Evolutionary conservation across 2,797 vertebrate species (phyloP), one percentile per base, ranked within the genome.

Genomic region (Heterohyrax brucei): DNA sequence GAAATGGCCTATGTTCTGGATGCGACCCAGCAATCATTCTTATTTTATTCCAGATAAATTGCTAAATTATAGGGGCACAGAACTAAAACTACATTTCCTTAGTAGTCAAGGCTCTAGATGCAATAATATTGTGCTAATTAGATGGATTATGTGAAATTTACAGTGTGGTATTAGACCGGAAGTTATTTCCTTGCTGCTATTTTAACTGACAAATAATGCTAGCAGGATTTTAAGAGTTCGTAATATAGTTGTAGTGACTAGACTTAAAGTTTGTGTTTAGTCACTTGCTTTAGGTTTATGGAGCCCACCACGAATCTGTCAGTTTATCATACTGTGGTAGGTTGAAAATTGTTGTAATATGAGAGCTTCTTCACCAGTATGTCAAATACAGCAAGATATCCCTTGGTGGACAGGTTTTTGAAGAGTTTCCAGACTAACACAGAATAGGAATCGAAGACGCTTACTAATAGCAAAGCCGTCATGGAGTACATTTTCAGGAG

Each of bases 201-300:
- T 73, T 80, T 75, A 85, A 79, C 75, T 89, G 48, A 70, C 12
- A 89, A 87, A 83, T 86, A n/a, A 79, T 70, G 28, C 22, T 59
- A 24, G 14, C 30, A 50, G 83, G 12, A 88, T 21, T 10, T 76
- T 13, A 59, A 7, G 48, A 44, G 50, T 91, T 72, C 85, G 77
- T 62, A 62, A 88, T 14, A 6, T 9, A 62, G n/a, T 46, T 87
- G 18, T 68, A 80, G 19, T 21, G 73, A 33, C n/a, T 79, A 30
- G 22, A n/a, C 30, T 64, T 48, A 61, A 19, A 82, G 56, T 50
- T 59, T 19, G 21, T 0, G 7, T 46, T 22, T 70, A 1, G 1
- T 72, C 68, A 39, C 33, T 19, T 72, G 2, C 68, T 72, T n/a
- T 56, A 56, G 53, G 53, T 16, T 16, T 56, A 4, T 56, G 53